Base-by-base conservation (phyloP, 2,113 vertebrate species). In the Pseudopodoces humilis region DNA sequence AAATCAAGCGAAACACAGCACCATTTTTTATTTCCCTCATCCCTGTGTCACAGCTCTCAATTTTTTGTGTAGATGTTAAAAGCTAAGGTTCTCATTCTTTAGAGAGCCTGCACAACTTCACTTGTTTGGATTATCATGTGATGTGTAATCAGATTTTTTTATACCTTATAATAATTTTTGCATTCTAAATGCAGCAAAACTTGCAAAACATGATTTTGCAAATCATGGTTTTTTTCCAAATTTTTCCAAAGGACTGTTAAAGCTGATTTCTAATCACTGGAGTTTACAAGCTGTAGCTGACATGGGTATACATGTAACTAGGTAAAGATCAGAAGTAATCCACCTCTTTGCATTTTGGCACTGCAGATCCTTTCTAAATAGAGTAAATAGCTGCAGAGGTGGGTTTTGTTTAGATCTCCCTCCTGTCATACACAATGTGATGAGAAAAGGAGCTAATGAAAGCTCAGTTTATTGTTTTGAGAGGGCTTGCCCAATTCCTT, bases 241-340 rank as follows among this genome's bases (percentile, higher is more conserved):
- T 12, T 39, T 39, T 39, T 39, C 25, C 25, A 6, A 72, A 72
- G 60, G 53, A 43, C 25, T 10, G 17, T n/a, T 87, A 37, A 68
- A 55, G 69, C 62, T 62, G 70, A 24, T 88, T 89, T 65, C 70
- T 77, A 44, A 10, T 28, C 30, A 15, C 25, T 46, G 46, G 15
- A 67, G n/a, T 31, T 88, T 87, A 56, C 35, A 64, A 22, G 11
- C 39, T n/a, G 16, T 44, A 47, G 81, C 25, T 74, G 72, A n/a
- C 77, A 58, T 44, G 81, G 63, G 30, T 76, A 58, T 49, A 69
- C 20, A 9, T 76, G 62, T 82, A 92, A 75, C 65, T 46, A 46
- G 60, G 69, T 86, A 86, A 92, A 92, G 91, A 86, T 96, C 90
- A 78, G 68, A 49, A 93, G 84, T 92, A 87, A 95, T 92, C 93